Evolutionary conservation across 2,797 vertebrate species (phyloP), one percentile per base, ranked within the genome.

Genomic region (Hoplostethus atlanticus): DNA sequence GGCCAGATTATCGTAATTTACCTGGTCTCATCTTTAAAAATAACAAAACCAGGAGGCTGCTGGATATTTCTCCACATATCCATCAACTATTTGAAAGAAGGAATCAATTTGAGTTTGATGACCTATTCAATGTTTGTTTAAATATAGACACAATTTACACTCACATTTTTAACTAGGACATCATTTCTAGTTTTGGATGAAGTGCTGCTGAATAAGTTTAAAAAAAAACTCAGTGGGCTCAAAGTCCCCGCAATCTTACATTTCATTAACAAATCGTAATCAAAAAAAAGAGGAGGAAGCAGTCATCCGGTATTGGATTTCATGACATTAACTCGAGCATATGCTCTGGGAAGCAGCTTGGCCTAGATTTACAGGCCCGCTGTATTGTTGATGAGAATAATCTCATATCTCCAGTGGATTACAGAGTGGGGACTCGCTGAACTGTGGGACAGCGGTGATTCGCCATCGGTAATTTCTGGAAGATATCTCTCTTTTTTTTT

Each of bases 321-420:
- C 54, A 40, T 70, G 62, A 77, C 51, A 64, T 72, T 64, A 71
- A 80, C 70, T 71, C 52, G 8, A 70, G 59, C 61, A 72, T 83
- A 79, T 75, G 80, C 65, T 84, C 61, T 56, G 67, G 79, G 68
- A 81, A 85, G 54, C 65, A 64, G 73, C 81, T 81, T 84, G 86
- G 51, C 90, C 89, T 90, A 90, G 82, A 91, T 92, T 87, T 79
- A 62, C 63, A 64, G 56, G 31, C 65, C 76, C 67, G 64, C 47
- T 65, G 70, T 81, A 73, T 83, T 84, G 83, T 88, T 89, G 87
- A 80, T 82, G 74, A 74, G 91, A 83, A 90, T 87, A 90, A 91
- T 91, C 85, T 87, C 58, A 64, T 73, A 83, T 88, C 83, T 85
- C 74, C 81, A 59, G 71, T 83, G 87, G 86, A 90, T 91, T 92